phyloP scores from a whole-genome alignment of 1,140 invertebrate species.

The Hermetia illucens region DNA sequence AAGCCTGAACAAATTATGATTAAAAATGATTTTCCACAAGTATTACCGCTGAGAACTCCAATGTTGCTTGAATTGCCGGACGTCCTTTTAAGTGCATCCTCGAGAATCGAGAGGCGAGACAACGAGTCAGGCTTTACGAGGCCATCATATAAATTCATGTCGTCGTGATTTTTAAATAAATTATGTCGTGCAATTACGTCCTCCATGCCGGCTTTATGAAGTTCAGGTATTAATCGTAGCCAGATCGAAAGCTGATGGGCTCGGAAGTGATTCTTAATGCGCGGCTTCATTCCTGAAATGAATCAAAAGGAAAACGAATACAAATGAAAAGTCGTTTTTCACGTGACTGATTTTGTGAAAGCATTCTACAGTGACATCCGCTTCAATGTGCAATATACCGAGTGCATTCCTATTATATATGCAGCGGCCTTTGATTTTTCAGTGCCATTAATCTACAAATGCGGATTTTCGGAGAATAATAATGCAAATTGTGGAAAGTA shows the following conservation, averaged over 20 bases:
- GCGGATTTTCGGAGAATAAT: no score
- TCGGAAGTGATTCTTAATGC: constrained; percentile 85
- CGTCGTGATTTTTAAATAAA: constrained; percentile 67
- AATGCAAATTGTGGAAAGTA: no score
- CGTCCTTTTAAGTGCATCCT: constrained; percentile 27
- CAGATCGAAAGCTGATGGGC: constrained; percentile 89
- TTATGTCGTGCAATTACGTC: constrained; percentile 71
- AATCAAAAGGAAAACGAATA: constrained; percentile 11
- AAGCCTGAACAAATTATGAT: no score
- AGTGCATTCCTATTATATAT: no score
- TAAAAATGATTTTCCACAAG: constrained; percentile 1
- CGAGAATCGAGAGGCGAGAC: constrained; percentile 34
- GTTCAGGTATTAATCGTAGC: constrained; percentile 81
- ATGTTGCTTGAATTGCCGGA: constrained; percentile 10
- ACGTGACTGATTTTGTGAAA: no score
- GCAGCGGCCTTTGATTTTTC: no score
- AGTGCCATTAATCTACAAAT: no score
- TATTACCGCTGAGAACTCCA: constrained; percentile 3
- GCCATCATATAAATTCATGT: constrained; percentile 66
- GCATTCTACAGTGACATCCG: no score
- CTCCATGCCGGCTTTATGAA: constrained; percentile 79
- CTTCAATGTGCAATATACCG: no score
- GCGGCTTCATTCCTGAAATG: constrained; percentile 68
- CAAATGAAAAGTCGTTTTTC: no score
- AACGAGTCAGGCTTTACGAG: constrained; percentile 64